These are phyloP conservation scores for Lagodon rhomboides DNA, from an alignment of 2,797 vertebrate genomes.

Conservation along the genomic window DNA sequence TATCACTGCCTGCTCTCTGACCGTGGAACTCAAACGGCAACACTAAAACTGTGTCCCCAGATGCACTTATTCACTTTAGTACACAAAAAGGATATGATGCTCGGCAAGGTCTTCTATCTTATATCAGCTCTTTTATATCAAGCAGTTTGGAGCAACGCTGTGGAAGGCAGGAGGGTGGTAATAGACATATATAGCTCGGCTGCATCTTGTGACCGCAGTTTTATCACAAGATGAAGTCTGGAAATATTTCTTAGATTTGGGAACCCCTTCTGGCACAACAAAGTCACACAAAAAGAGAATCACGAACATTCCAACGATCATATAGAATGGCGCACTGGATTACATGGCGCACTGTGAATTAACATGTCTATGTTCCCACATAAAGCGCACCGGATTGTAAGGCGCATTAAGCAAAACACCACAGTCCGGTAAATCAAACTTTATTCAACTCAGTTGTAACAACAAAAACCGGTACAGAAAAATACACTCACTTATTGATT, in stretches of 20 bases:
- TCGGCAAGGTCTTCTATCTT: constrained; percentile 2
- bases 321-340: too few relatives aligned
- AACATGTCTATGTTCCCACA: too few relatives aligned
- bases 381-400: too few relatives aligned
- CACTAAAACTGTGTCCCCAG: constrained; percentile 34
- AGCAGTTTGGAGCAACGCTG: neutral
- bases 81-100: constrained; percentile 24
- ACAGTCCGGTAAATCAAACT: too few relatives aligned
- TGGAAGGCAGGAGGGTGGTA: neutral
- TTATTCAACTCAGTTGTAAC: too few relatives aligned
- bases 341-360: too few relatives aligned
- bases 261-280: neutral
- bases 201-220: neutral
- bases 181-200: neutral
- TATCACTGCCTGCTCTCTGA: constrained; percentile 41
- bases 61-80: constrained; percentile 43
- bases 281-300: neutral
- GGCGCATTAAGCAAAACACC: too few relatives aligned
- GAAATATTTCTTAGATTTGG: neutral
- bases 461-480: too few relatives aligned
- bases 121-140: constrained; percentile 5
- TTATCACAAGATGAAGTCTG: neutral
- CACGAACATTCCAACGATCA: neutral
- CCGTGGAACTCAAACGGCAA: constrained; percentile 36
- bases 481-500: too few relatives aligned